phyloP scores from a whole-genome alignment of 2,888 invertebrate genomes.

The Nephrotoma appendiculata region DNA sequence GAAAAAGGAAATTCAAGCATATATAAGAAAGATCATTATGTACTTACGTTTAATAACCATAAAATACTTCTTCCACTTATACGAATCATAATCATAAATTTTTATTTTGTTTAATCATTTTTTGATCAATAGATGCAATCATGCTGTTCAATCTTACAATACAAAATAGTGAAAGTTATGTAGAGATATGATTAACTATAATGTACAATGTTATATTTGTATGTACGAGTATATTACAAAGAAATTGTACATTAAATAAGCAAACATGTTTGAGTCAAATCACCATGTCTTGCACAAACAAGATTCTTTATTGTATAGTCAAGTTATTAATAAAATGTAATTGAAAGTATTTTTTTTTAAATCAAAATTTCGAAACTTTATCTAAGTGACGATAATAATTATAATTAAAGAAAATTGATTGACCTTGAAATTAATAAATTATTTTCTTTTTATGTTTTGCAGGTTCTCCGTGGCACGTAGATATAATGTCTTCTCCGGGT shows the following conservation, averaged over 20 bases:
- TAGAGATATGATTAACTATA: not conserved
- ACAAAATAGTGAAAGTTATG: not conserved
- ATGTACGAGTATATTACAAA: not conserved
- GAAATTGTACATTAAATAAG: not conserved
- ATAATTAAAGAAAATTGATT: not conserved
- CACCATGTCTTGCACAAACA: not conserved
- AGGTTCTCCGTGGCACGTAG: conserved; percentile 93
- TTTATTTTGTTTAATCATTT: not conserved
- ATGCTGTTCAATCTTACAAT: not conserved
- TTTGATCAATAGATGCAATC: not conserved
- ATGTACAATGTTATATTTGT: not conserved
- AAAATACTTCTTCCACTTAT: not conserved
- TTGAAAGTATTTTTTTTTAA: not conserved
- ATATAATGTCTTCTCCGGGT: conserved; percentile 67
- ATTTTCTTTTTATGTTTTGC: conserved; percentile 19
- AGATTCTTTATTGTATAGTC: not conserved
- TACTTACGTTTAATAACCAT: too few relatives aligned
- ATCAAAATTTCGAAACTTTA: not conserved
- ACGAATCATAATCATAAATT: not conserved
- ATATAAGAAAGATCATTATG: too few relatives aligned
- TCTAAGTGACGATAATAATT: not conserved
- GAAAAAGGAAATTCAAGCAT: not conserved
- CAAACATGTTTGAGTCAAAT: not conserved
- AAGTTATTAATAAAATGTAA: not conserved
- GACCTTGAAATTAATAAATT: not conserved